Evolutionary conservation across 2,113 vertebrate genomes (phyloP).

Genomic region (Heterochromis multidens): DNA sequence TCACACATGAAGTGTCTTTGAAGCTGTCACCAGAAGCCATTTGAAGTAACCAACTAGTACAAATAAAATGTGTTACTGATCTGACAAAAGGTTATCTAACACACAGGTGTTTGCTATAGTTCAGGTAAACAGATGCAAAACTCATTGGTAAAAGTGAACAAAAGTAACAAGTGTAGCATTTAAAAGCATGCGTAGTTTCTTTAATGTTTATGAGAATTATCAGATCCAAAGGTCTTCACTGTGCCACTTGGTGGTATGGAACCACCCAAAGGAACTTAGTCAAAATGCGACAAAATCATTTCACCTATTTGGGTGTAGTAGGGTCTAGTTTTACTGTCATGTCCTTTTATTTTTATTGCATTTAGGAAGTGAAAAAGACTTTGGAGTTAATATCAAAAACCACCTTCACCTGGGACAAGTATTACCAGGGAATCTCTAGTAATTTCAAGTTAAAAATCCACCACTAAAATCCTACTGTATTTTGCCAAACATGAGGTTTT

Average conservation of each 20-base stretch:
- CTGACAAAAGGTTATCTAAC: not conserved
- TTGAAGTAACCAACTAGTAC: conserved; percentile 1
- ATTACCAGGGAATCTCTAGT: not conserved
- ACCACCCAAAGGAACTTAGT: not conserved
- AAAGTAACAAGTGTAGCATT: not conserved
- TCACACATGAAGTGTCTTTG: not conserved
- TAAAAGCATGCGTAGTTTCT: not conserved
- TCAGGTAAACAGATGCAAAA: not conserved
- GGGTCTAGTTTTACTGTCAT: not conserved
- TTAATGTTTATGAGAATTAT: not conserved
- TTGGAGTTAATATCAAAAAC: not conserved
- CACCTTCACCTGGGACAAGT: not conserved
- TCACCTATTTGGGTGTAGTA: not conserved
- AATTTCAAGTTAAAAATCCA: not conserved
- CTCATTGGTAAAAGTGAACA: not conserved
- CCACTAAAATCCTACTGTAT: not conserved
- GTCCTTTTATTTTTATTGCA: not conserved
- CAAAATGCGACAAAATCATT: not conserved
- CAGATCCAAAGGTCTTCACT: not conserved
- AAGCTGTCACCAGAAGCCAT: not conserved
- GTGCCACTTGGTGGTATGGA: not conserved
- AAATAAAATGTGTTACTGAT: not conserved
- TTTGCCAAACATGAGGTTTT: not conserved
- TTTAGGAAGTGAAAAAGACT: not conserved
- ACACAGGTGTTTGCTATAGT: not conserved